Conservation (phyloP, 2,113 vertebrate species). For the Anoplopoma fimbria region DNA sequence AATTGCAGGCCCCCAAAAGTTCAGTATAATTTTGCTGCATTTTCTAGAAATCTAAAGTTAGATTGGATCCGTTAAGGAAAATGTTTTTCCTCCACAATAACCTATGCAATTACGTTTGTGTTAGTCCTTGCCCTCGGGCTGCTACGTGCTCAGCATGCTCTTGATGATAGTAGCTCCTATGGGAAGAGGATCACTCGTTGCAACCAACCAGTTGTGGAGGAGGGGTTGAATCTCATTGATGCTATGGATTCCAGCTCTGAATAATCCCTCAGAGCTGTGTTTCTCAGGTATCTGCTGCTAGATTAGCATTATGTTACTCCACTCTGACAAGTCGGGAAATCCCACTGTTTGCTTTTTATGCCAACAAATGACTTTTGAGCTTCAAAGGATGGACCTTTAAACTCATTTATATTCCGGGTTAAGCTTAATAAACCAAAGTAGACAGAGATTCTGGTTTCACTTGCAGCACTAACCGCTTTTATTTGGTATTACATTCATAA, state of each 20-base stretch:
- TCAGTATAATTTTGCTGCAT: neutral
- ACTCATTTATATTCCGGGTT: constrained; percentile 21
- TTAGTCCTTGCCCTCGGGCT: constrained; percentile 26
- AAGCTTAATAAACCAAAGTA: neutral
- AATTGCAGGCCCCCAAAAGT: neutral
- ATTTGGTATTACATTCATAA: neutral
- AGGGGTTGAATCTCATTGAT: constrained; percentile 58
- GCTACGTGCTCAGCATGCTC: constrained; percentile 24
- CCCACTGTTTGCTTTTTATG: constrained; percentile 36
- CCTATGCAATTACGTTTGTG: constrained; percentile 44
- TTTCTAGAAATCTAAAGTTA: constrained; percentile 40
- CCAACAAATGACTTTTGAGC: neutral
- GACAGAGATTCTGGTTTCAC: neutral
- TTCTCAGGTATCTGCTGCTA: constrained; percentile 47
- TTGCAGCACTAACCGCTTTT: neutral
- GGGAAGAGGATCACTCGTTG: constrained; percentile 47
- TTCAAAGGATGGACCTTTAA: neutral
- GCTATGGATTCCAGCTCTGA: constrained; percentile 63
- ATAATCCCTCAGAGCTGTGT: constrained; percentile 61
- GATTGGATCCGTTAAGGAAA: constrained; percentile 36
- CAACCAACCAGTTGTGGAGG: constrained; percentile 58
- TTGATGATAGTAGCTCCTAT: constrained; percentile 46
- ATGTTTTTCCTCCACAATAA: constrained; percentile 25
- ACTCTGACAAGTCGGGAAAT: constrained; percentile 31
- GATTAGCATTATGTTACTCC: constrained; percentile 63